Conservation (phyloP, 2,113 vertebrate genomes). For the Rhodinocichla rosea region DNA sequence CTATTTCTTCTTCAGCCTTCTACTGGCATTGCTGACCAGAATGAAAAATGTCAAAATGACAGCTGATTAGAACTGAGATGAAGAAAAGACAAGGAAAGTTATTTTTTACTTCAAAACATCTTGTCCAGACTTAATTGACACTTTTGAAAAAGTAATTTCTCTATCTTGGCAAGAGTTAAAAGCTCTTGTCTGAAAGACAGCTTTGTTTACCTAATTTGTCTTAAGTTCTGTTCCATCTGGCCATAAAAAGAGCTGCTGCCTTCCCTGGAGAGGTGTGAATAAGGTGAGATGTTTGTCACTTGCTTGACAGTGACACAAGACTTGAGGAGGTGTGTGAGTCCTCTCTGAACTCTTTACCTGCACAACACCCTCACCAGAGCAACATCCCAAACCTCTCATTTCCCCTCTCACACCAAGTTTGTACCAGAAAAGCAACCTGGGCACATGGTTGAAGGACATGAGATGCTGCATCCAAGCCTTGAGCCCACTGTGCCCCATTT, state of each 20-base stretch:
- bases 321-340: neutral
- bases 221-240: neutral
- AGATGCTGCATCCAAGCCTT: neutral
- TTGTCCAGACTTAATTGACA: neutral
- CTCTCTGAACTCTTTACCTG: neutral
- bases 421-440: too few relatives aligned
- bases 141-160: neutral
- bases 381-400: neutral
- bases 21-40: neutral
- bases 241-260: neutral
- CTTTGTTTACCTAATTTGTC: neutral
- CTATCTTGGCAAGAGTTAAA: neutral
- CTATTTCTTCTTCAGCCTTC: neutral
- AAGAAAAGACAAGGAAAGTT: neutral
- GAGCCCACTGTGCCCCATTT: neutral
- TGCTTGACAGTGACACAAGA: too few relatives aligned
- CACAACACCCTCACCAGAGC: neutral
- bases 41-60: neutral
- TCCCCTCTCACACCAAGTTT: neutral
- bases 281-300: neutral
- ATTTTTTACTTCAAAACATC: neutral
- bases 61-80: neutral
- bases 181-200: neutral
- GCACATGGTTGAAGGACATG: neutral
- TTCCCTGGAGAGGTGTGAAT: neutral